Percentiles rank a stretch among this genome's conserved stretches.
These are phyloP conservation scores for Andrena bucephala DNA, from an alignment of 2,888 invertebrate genomes.

Conservation along the genomic window DNA sequence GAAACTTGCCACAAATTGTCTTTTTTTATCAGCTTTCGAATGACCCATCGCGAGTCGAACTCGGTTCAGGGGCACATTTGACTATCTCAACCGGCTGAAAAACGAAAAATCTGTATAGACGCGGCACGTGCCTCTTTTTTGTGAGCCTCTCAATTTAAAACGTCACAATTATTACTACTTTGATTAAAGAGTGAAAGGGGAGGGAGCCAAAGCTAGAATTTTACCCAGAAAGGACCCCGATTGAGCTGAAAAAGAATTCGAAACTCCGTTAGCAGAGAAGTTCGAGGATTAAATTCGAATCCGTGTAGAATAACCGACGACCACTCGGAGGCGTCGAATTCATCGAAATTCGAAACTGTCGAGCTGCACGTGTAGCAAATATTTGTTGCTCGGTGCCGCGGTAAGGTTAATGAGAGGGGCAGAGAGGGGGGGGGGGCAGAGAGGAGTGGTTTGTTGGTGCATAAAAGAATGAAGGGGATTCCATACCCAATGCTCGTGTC, in stretches of 20 bases:
- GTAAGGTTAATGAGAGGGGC: slow-evolving; percentile 42
- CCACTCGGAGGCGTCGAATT: slow-evolving; percentile 8
- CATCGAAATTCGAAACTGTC: slow-evolving; percentile 42
- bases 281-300: not conserved
- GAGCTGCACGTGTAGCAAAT: slow-evolving; percentile 47
- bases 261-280: not conserved
- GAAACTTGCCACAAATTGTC: no score
- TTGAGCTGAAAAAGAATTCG: not conserved
- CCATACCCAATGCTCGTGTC: slow-evolving; percentile 60
- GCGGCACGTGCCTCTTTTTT: no score
- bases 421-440: slow-evolving; percentile 11
- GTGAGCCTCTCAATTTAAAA: not conserved
- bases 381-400: slow-evolving; percentile 33
- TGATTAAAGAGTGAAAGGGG: not conserved
- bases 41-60: no score
- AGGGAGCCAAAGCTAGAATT: not conserved
- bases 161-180: not conserved
- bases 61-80: no score
- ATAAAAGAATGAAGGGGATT: slow-evolving; percentile 63
- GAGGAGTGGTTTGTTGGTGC: slow-evolving; percentile 63
- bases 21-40: no score
- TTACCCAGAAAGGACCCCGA: not conserved
- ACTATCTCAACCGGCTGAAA: no score
- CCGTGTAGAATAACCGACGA: slow-evolving; percentile 10
- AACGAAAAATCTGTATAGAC: no score